Percentiles rank a stretch among this genome's conserved stretches.
Evolutionary conservation across 2,113 vertebrate species (phyloP).

Genomic region (Hippocampus mohnikei): DNA sequence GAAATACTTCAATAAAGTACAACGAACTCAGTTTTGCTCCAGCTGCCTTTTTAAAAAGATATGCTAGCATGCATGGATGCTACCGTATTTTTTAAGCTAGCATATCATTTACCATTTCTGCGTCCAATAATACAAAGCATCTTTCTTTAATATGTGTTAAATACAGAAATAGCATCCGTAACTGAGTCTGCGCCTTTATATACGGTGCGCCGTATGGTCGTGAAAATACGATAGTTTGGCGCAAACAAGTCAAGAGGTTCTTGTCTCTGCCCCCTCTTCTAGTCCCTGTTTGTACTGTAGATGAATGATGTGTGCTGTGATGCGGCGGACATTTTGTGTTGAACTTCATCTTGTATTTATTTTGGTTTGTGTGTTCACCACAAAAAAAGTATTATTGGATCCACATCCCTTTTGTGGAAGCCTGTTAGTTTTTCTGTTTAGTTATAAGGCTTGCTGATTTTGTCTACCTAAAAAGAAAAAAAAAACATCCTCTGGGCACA

Average conservation of each 20-base stretch:
- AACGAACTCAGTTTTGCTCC: no score
- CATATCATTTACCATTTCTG: no score
- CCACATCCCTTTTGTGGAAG: constrained; percentile 8
- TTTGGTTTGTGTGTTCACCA: constrained; percentile 32
- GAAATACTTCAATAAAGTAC: no score
- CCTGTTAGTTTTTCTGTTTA: background rate
- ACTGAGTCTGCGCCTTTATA: no score
- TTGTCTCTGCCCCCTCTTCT: constrained; percentile 17
- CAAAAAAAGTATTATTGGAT: constrained; percentile 25
- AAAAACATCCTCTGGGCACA: background rate
- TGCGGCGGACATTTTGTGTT: constrained; percentile 42
- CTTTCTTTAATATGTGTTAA: no score
- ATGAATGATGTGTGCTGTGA: constrained; percentile 43
- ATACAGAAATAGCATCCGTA: no score
- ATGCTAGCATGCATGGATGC: no score
- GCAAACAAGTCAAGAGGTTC: constrained; percentile 40
- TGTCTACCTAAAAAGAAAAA: constrained; percentile 1
- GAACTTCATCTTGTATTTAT: constrained; percentile 21
- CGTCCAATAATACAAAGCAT: no score
- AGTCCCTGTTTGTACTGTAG: constrained; percentile 26
- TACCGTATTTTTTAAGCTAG: no score
- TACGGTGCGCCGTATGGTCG: no score
- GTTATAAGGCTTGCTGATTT: background rate
- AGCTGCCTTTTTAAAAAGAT: no score
- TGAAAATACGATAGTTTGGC: constrained; percentile 27